Conservation (phyloP, 2,797 vertebrate species). For the Molothrus aeneus region DNA sequence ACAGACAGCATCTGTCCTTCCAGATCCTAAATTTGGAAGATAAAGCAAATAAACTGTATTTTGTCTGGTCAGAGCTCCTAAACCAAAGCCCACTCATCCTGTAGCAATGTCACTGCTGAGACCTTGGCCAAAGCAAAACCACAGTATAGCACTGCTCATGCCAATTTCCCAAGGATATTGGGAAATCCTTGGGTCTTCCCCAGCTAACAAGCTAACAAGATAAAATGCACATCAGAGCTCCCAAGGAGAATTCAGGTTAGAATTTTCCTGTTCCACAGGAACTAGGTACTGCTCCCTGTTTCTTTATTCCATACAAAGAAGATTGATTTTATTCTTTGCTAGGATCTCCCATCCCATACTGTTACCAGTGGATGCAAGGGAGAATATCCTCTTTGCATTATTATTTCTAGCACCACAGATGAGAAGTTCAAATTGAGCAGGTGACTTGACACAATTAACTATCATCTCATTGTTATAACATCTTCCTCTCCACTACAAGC, state of each 20-base stretch:
- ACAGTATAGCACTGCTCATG: fast-evolving
- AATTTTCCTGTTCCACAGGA: background rate
- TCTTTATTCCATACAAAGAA: background rate
- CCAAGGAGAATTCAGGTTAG: background rate
- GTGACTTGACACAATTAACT: background rate
- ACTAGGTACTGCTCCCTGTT: fast-evolving
- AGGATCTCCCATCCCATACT: background rate
- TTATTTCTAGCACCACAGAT: background rate
- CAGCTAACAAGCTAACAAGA: background rate
- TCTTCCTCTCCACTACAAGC: background rate
- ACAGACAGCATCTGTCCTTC: background rate
- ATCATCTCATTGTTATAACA: background rate
- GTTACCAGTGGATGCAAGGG: background rate
- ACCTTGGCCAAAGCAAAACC: background rate
- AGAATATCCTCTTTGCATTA: background rate
- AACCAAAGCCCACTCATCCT: fast-evolving
- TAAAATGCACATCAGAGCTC: background rate
- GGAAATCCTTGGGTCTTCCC: background rate
- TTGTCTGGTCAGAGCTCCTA: background rate
- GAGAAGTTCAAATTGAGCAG: background rate
- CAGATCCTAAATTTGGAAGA: background rate
- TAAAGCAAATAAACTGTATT: background rate
- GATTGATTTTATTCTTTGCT: background rate
- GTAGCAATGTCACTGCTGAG: background rate
- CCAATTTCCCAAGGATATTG: background rate